Conservation (phyloP, 2,888 invertebrate genomes). For the Villa cingulata region DNA sequence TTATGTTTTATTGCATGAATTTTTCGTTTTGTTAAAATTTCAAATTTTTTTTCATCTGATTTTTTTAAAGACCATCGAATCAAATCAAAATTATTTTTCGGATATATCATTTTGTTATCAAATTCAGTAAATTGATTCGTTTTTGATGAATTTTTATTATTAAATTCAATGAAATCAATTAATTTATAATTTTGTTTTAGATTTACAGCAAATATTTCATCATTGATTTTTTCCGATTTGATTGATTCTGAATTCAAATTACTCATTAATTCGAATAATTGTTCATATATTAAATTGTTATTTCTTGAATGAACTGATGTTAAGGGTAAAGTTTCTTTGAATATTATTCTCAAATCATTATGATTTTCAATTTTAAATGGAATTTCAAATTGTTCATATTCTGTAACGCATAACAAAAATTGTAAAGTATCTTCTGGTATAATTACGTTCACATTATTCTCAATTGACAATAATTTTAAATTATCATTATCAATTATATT, state of each 20-base stretch:
- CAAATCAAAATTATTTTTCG: background rate
- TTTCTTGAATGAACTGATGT: background rate
- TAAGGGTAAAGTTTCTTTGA: background rate
- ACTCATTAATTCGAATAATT: background rate
- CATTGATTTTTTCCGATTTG: background rate
- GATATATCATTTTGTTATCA: background rate
- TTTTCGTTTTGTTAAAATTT: background rate
- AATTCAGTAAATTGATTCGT: background rate
- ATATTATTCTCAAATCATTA: background rate
- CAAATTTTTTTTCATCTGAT: background rate
- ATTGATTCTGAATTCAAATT: background rate
- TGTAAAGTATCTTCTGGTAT: background rate
- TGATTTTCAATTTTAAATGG: background rate
- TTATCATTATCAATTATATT: background rate
- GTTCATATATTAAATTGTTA: background rate
- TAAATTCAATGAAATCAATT: background rate
- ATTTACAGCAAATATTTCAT: conserved; percentile 3
- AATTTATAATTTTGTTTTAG: conserved; percentile 1
- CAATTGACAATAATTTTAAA: background rate
- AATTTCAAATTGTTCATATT: background rate
- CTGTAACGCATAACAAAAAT: background rate
- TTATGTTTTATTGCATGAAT: background rate
- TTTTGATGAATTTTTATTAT: background rate
- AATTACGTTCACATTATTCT: background rate
- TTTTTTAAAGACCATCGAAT: background rate